Percentiles rank a stretch among this genome's conserved stretches.
Conservation (phyloP, 2,888 invertebrate genomes). For the Pollenia angustigena region DNA sequence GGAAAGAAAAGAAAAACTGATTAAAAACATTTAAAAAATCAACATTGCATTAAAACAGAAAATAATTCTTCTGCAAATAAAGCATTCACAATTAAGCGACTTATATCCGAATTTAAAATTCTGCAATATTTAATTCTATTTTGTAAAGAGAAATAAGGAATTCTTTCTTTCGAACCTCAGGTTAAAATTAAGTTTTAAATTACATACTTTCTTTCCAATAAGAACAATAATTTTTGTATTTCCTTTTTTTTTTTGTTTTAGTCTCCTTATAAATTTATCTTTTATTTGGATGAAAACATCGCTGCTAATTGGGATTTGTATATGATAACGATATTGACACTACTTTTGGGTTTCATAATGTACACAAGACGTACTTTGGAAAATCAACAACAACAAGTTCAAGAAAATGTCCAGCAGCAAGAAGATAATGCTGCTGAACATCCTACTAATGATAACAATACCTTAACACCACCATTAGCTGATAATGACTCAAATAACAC, state of each 20-base stretch:
- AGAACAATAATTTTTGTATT: constrained; percentile 66
- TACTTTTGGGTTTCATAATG: constrained; percentile 92
- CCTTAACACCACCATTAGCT: neutral
- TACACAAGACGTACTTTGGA: constrained; percentile 89
- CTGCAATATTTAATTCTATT: neutral
- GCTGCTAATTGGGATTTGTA: constrained; percentile 98
- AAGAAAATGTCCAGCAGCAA: constrained; percentile 59
- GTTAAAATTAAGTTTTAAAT: too few relatives aligned
- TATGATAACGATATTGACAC: constrained; percentile 92
- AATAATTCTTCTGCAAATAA: too few relatives aligned
- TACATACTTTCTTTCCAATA: too few relatives aligned
- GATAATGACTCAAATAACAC: constrained; percentile 29
- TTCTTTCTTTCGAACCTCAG: too few relatives aligned
- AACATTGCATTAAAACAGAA: too few relatives aligned
- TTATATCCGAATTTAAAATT: too few relatives aligned
- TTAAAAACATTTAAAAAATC: too few relatives aligned
- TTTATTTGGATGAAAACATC: constrained; percentile 89
- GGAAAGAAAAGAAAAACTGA: too few relatives aligned
- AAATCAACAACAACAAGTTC: constrained; percentile 73
- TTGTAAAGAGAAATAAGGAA: too few relatives aligned
- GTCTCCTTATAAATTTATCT: constrained; percentile 87
- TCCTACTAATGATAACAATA: constrained; percentile 67
- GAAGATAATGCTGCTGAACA: constrained; percentile 67
- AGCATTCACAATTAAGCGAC: too few relatives aligned
- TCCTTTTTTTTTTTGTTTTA: constrained; percentile 82